Base-by-base conservation (phyloP, 2,797 vertebrate genomes). In the Girardinus metallicus region DNA sequence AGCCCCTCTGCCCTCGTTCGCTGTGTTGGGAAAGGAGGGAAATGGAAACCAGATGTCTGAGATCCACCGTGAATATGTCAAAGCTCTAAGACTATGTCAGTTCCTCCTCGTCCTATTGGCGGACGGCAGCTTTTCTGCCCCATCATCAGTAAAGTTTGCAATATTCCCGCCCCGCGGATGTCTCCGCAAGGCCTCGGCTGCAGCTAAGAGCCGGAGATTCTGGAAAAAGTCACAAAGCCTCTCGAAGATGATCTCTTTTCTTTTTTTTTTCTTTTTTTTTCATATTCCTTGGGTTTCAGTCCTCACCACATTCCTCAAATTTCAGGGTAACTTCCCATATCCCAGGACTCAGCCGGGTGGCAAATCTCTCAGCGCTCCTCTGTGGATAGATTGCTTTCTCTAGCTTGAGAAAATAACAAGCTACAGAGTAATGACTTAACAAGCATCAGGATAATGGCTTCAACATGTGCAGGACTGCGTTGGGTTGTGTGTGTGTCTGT, bases 341-440 rank as follows among this genome's bases (percentile, higher is more conserved):
- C 91, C 93, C 87, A 90, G 84, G 92, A 89, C 92, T 89, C 92
- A 91, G 89, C 92, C 92, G 93, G 94, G 93, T 95, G 95, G 94
- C 94, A 95, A 93, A 94, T 95, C 94, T 95, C 94, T 95, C 92
- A 94, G 92, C 93, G 86, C 93, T 93, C 89, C 90, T 94, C 93
- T 90, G 92, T 93, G 91, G 92, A 94, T 91, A 91, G 92, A 94
- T 93, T 94, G 93, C 93, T 94, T 94, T 95, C 92, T 95, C 92
- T 93, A 91, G 92, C 91, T 94, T 94, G 94, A 92, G 94, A 95
- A 95, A 96, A 96, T 95, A 95, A 95, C 94, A 95, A 95, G 95
- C 94, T 93, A 92, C 89, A 91, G 93, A 94, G 93, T 96, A 96
- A 96, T 95, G 94, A 95, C 94, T 95, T 95, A 95, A 95, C 94